Evolutionary conservation across 2,113 vertebrate genomes (phyloP).

Genomic region (Chionomys nivalis): DNA sequence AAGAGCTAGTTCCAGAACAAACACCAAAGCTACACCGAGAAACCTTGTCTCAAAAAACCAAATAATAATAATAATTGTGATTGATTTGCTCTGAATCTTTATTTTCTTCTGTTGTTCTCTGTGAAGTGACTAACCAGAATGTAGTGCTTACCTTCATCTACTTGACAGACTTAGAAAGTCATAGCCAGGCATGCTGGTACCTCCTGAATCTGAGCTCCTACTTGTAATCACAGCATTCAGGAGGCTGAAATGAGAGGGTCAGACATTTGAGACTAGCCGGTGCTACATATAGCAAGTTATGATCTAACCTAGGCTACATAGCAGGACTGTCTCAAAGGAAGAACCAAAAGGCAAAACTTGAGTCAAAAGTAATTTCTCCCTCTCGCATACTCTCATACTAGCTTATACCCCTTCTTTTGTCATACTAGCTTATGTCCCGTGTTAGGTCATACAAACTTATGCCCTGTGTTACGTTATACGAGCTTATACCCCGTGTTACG

Average conservation of each 20-base stretch:
- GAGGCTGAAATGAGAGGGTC: neutral
- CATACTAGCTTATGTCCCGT: too few relatives aligned
- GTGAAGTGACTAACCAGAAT: slow-evolving; percentile 4
- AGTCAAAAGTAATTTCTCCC: neutral
- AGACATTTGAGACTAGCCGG: neutral
- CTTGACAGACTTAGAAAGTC: slow-evolving; percentile 2
- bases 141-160: neutral
- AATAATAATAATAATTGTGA: neutral
- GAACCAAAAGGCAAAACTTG: neutral
- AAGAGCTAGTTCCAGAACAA: too few relatives aligned
- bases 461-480: too few relatives aligned
- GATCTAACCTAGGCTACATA: neutral
- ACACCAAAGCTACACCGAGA: too few relatives aligned
- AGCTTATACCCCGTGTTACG: too few relatives aligned
- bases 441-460: too few relatives aligned
- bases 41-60: too few relatives aligned
- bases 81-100: slow-evolving; percentile 4
- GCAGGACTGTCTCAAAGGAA: neutral
- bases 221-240: neutral
- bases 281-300: neutral
- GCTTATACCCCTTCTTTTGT: neutral
- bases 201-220: neutral
- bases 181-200: neutral
- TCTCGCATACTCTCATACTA: neutral
- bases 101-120: neutral